Evolutionary conservation across 2,888 invertebrate genomes (phyloP), one percentile per base, ranked within the genome.

Genomic region (Eupithecia exiguata): DNA sequence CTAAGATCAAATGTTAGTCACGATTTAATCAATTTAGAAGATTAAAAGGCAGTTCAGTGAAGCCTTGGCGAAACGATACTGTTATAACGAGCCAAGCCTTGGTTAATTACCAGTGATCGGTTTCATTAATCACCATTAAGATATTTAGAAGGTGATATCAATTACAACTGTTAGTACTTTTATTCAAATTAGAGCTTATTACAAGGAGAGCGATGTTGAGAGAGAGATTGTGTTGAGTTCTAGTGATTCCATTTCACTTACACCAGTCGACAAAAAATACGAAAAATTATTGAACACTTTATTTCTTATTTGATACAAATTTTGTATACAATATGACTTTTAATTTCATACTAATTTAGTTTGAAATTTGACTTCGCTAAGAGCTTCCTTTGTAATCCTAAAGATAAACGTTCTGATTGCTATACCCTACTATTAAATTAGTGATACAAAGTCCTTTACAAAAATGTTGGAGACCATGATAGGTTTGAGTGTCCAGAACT

Each of bases 141-240:
- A 77, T 79, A 73, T 76, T 70, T 73, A 76, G 78, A 80, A 80
- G 80, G 80, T 76, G 71, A 79, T 79, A 76, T 80, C 77, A 78
- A 79, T 79, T 80, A 77, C 78, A 63, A 68, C 71, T 69, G 75
- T 76, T 75, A 68, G 76, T 72, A 65, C 76, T 75, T 75, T 78
- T 77, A 78, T 72, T 72, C 65, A 71, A 68, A 74, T 76, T 70
- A 66, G 58, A 43, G 63, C 69, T 49, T 63, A 63, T 78, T 49
- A 53, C 78, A 77, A 76, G 77, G 79, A 74, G 76, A 77, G 75
- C 73, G 21, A 71, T 40, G 69, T 70, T 61, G 25, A 74, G 65
- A 72, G 61, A 76, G 70, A 71, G 61, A 21, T 46, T 46, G 46
- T 46, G 49, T 53, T 53, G 49, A 21, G 21, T 53, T n/a, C 21